A percentile compares a stretch with the other conserved stretches of the same genome.
phyloP scores from a whole-genome alignment of 1,140 invertebrate genomes.

The Gryllus bimaculatus region DNA sequence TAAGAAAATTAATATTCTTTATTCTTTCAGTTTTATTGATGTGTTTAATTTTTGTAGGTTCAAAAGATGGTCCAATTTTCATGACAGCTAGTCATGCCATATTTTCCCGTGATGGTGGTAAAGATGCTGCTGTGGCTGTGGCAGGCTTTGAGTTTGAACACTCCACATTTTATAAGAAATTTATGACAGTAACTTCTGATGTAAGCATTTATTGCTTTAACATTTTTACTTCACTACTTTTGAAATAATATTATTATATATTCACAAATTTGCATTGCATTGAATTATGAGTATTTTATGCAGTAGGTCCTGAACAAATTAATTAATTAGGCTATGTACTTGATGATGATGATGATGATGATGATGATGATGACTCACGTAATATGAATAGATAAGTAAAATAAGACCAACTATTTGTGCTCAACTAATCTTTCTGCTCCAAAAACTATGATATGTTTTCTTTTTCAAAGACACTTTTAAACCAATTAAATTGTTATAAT shows the following conservation, averaged over 20 bases:
- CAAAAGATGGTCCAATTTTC: constrained; percentile 49
- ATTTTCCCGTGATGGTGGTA: constrained; percentile 65
- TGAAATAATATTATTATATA: background rate
- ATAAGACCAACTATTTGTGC: no score
- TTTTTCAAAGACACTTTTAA: no score
- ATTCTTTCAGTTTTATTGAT: constrained; percentile 67
- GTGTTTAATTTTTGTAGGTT: constrained; percentile 33
- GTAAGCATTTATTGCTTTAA: constrained; percentile 11
- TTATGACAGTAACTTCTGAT: constrained; percentile 57
- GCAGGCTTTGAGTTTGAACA: constrained; percentile 77
- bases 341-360: no score
- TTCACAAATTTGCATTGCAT: background rate
- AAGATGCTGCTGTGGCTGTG: constrained; percentile 75
- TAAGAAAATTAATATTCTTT: background rate
- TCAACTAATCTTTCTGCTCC: no score
- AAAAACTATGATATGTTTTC: no score
- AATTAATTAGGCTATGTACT: no score
- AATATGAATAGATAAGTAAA: no score
- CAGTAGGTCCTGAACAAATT: no score
- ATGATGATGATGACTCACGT: no score
- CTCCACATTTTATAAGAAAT: constrained; percentile 50
- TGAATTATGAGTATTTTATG: background rate
- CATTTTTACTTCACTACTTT: background rate
- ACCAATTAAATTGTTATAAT: no score
- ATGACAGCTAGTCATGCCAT: constrained; percentile 71